Percentiles rank a stretch among this genome's conserved stretches.
Evolutionary conservation across 2,113 vertebrate genomes (phyloP).

Genomic region (Clarias magur): DNA sequence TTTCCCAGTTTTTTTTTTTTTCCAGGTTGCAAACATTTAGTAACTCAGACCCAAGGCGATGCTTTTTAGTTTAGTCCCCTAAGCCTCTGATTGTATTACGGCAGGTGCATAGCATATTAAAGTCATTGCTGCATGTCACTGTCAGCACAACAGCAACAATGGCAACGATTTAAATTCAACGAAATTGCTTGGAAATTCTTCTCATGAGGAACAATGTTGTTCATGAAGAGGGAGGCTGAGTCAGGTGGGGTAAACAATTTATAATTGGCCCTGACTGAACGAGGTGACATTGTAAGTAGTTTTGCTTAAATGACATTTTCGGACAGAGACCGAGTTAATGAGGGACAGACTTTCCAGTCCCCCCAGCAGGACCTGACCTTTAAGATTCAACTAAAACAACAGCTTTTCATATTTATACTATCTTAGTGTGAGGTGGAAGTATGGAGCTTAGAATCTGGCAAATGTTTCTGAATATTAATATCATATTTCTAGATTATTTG

Average conservation of each 20-base stretch:
- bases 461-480: not conserved
- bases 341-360: conserved; percentile 61
- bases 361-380: conserved; percentile 72
- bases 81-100: conserved; percentile 1
- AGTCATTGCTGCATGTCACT: not conserved
- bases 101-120: conserved; percentile 9
- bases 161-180: not conserved
- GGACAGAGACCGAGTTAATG: conserved; percentile 68
- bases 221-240: not conserved
- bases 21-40: not conserved
- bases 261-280: conserved; percentile 38
- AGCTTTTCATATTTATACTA: conserved; percentile 71
- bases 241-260: conserved; percentile 40
- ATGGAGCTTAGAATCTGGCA: conserved; percentile 20
- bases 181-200: conserved; percentile 17
- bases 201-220: not conserved
- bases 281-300: conserved; percentile 35
- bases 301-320: conserved; percentile 71
- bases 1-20: not conserved
- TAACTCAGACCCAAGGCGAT: not conserved
- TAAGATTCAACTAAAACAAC: conserved; percentile 67
- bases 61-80: conserved; percentile 5
- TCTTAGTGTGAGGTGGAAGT: conserved; percentile 61
- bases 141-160: not conserved
- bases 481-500: no score